These are phyloP conservation scores for Jordanella pulchra DNA, from an alignment of 2,797 vertebrate genomes.

Conservation along the genomic window DNA sequence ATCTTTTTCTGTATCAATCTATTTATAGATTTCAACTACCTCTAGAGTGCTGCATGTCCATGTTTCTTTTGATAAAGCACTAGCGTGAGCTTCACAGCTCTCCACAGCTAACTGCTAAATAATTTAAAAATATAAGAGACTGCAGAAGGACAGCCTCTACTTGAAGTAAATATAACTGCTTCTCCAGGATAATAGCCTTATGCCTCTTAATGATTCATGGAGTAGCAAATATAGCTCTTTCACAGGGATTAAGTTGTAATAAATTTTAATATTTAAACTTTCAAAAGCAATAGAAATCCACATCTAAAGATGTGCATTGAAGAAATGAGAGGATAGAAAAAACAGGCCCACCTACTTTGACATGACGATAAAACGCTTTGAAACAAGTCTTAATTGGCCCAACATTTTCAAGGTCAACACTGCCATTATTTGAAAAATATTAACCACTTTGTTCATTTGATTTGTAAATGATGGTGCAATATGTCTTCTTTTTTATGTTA, in stretches of 20 bases:
- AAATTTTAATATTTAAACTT: slow-evolving; percentile 79
- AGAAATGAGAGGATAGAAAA: slow-evolving; percentile 21
- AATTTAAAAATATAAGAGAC: slow-evolving; percentile 75
- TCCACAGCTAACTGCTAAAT: slow-evolving; percentile 72
- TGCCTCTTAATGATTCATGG: slow-evolving; percentile 81
- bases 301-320: slow-evolving; percentile 45
- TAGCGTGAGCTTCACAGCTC: slow-evolving; percentile 39
- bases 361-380: slow-evolving; percentile 9
- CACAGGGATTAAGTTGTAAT: slow-evolving; percentile 71
- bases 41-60: slow-evolving; percentile 49
- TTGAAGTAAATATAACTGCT: slow-evolving; percentile 82
- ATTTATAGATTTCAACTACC: slow-evolving; percentile 64
- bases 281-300: slow-evolving; percentile 59
- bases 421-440: slow-evolving; percentile 8
- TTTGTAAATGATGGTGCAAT: no score
- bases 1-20: slow-evolving; percentile 52
- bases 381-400: background rate
- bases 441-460: background rate
- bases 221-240: slow-evolving; percentile 80
- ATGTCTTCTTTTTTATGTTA: no score
- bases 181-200: slow-evolving; percentile 78
- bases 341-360: slow-evolving; percentile 15
- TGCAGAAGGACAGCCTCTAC: slow-evolving; percentile 74
- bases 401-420: background rate
- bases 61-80: slow-evolving; percentile 49